Evolutionary conservation across 37 sponge, comb jelly and placozoan genomes (phyloP), one percentile per base, ranked within the genome.

Genomic region (Chondrosia reniformis): DNA sequence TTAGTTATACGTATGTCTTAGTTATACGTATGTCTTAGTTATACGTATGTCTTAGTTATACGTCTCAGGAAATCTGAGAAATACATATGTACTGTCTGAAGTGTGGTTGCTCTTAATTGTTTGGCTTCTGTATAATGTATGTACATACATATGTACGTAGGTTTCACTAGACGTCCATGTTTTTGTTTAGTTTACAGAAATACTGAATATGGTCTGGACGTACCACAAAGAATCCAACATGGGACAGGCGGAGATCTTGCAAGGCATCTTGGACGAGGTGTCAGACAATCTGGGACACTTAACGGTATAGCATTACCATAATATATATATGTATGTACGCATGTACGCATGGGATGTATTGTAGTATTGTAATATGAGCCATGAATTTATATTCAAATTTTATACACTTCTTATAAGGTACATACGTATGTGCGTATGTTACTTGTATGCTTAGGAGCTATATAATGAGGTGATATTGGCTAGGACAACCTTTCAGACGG

Each of bases 141-240:
- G 36, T 32, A 71, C 73, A 71, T 36, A 33, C 73, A 34, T 33
- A 15, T 25, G 21, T 63, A 63, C 21, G 33, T 63, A 63, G n/a
- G 28, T 30, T 10, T 30, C 33, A 63, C 13, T 71, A 19, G n/a
- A 33, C 36, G 73, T 71, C 12, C 62, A 25, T 2, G 17, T 7
- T 80, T 38, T 33, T 6, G 21, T 55, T 17, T 81, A 91, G 92
- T 76, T 87, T 59, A 40, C 74, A 3, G 87, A 84, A 33, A 39
- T 76, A 1, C 49, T 86, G 74, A 80, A 62, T 32, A 76, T 76
- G 19, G 56, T 91, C 3, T 81, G 84, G 84, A 25, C 59, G 4
- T 86, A 86, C 78, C 82, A 84, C 42, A 84, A 91, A 2, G 76
- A 56, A 39, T 91, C 83, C 30, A 84, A 84, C 12, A 78, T 83